A percentile compares a stretch with the other conserved stretches of the same genome.
phyloP scores from a whole-genome alignment of 92 coral and sea anemone genomes.

The Epizoanthus stellaris region DNA sequence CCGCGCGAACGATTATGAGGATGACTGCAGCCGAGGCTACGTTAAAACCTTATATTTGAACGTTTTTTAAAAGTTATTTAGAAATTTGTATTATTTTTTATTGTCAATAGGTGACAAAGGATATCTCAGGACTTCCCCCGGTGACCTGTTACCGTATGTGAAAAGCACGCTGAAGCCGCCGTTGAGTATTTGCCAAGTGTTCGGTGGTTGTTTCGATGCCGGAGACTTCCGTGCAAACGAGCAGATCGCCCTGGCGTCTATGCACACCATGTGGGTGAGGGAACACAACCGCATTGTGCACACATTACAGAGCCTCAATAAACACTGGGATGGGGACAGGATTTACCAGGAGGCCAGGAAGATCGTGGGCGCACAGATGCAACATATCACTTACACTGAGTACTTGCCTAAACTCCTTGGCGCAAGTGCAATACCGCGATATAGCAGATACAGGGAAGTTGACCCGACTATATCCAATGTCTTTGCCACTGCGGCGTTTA shows the following conservation, averaged over 20 bases:
- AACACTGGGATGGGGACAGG: conserved; percentile 80
- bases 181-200: conserved; percentile 83
- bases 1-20: no score
- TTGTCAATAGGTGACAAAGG: conserved; percentile 68
- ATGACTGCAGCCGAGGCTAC: no score
- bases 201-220: conserved; percentile 95
- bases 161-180: conserved; percentile 87
- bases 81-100: not conserved
- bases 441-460: conserved; percentile 78
- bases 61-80: no score
- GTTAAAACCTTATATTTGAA: no score
- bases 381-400: conserved; percentile 87
- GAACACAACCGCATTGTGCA: conserved; percentile 93
- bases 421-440: conserved; percentile 60
- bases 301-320: conserved; percentile 64
- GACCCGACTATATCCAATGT: conserved; percentile 85
- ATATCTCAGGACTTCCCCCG: conserved; percentile 61
- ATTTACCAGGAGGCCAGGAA: conserved; percentile 91
- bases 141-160: conserved; percentile 80
- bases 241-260: conserved; percentile 89
- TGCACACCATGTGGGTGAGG: conserved; percentile 96
- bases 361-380: conserved; percentile 92
- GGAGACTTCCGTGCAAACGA: conserved; percentile 98
- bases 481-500: conserved; percentile 94
- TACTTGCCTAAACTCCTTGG: conserved; percentile 92